Evolutionary conservation across 1,140 invertebrate species (phyloP).

Genomic region (Ridgeia piscesae): DNA sequence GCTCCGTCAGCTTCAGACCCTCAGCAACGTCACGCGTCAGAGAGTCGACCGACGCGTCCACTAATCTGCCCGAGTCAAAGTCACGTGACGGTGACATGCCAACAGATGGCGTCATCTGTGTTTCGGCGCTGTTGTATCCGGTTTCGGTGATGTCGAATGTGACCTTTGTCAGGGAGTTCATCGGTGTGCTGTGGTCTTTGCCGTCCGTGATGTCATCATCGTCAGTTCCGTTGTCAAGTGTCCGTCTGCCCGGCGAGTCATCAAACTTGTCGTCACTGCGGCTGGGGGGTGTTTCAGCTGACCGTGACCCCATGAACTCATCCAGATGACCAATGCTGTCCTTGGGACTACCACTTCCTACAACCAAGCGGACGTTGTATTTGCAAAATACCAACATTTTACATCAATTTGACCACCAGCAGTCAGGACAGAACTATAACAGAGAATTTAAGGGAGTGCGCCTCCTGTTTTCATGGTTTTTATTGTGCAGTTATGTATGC

Average conservation of each 20-base stretch:
- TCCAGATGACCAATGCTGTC: conserved; percentile 32
- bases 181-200: conserved; percentile 12
- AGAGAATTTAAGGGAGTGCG: too few species aligned
- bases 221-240: not conserved
- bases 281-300: not conserved
- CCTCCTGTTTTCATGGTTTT: too few species aligned
- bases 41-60: not conserved
- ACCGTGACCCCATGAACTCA: conserved; percentile 17
- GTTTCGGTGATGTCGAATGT: not conserved
- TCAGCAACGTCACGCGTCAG: not conserved
- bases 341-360: conserved; percentile 15
- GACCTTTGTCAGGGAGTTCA: conserved; percentile 10
- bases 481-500: too few species aligned
- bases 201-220: not conserved
- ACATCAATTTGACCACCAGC: too few species aligned
- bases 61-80: not conserved
- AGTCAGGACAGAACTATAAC: too few species aligned
- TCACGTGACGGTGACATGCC: not conserved
- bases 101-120: not conserved
- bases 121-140: not conserved
- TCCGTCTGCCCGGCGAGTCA: not conserved
- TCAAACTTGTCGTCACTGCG: not conserved
- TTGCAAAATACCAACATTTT: too few species aligned
- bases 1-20: conserved; percentile 44
- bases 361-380: conserved; percentile 4